Evolutionary conservation across 2,888 invertebrate species (phyloP).

Genomic region (Drosophila anomelani): DNA sequence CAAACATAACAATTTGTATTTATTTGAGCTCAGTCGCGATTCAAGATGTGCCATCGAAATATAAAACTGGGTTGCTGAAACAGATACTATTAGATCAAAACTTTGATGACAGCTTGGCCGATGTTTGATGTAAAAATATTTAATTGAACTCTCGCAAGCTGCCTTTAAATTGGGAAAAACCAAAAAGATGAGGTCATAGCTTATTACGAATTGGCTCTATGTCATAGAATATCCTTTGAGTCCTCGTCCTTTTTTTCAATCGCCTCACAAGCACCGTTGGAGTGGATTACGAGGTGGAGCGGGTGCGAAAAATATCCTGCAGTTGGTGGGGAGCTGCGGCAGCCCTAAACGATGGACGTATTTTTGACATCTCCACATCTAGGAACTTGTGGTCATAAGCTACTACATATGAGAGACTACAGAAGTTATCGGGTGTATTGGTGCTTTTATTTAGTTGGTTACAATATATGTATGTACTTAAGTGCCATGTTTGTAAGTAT

Average conservation of each 20-base stretch:
- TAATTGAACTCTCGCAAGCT: background rate
- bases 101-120: background rate
- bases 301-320: too few species aligned
- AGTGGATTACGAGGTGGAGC: too few species aligned
- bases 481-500: too few species aligned
- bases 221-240: background rate
- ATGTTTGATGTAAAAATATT: constrained; percentile 1
- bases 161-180: background rate
- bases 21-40: background rate
- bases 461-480: too few species aligned
- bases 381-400: too few species aligned
- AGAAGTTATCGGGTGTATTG: too few species aligned
- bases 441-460: too few species aligned
- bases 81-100: background rate
- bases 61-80: constrained; percentile 13
- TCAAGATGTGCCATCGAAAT: background rate
- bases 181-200: background rate
- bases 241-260: background rate
- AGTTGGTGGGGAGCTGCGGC: too few species aligned
- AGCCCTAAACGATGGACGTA: too few species aligned
- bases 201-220: background rate
- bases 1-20: background rate
- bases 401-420: too few species aligned
- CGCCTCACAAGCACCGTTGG: too few species aligned
- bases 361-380: too few species aligned